Base-by-base conservation (phyloP, 2,888 invertebrate genomes). In the Morinoia aosen region DNA sequence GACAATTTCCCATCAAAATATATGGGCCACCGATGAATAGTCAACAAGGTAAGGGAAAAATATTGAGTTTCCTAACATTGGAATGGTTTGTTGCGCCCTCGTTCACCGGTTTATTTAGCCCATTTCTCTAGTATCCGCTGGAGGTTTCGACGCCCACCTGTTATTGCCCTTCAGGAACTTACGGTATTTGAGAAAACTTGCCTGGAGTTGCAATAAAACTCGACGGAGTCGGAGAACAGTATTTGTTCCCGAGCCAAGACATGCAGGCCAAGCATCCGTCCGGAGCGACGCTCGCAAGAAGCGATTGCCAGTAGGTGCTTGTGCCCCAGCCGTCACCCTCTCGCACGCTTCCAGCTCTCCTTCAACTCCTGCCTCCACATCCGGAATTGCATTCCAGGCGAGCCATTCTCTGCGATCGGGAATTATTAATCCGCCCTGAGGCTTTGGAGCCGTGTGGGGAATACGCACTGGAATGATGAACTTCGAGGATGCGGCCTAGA, bases 311-410 rank as follows among this genome's bases (percentile, higher is more conserved):
- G 76, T 33, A 76, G 10, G 76, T 33, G 76, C 76, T 16, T 25
- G 76, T 33, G 8, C 33, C 61, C 2, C 12, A 61, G 25, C 76
- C 25, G 76, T 16, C 76, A 33, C 25, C 33, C 76, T 12, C 33
- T 76, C 76, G 48, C 48, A 48, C 48, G 48, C 48, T 33, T 76
- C 76, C 33, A 19, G 25, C 76, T 33, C 76, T 76, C 76, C 76
- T 76, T 33, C 76, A 33, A 19, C 76, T 76, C 33, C 76, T 10
- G 8, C 25, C 76, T 76, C 76, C 90, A 33, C 39, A 90, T 19
- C 90, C 16, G 90, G 48, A 90, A 90, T 90, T 90, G 90, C 90
- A 90, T 90, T 90, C 90, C 90, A 39, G 90, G 14, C 90, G 90
- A 0, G 39, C 40, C 90, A 90, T 90, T 90, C 90, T 48, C 48